A percentile compares a stretch with the other conserved stretches of the same genome.
phyloP scores from a whole-genome alignment of 2,888 invertebrate species.

The Dusona sp. region DNA sequence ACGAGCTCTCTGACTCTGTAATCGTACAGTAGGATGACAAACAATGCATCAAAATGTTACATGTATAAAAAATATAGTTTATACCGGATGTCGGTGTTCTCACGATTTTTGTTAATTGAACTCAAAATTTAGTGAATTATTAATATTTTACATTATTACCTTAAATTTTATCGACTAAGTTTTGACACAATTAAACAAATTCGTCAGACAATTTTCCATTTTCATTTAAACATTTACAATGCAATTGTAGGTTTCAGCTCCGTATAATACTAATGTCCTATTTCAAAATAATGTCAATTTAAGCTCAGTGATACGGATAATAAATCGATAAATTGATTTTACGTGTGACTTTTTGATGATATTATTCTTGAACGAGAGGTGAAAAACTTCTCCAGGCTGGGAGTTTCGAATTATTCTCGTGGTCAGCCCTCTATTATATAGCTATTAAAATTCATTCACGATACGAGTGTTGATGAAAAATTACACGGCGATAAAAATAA shows the following conservation, averaged over 20 bases:
- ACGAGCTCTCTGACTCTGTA: neutral
- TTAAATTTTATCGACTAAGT: neutral
- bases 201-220: neutral
- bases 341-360: neutral
- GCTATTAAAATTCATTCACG: constrained; percentile 2
- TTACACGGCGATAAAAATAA: neutral
- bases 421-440: neutral
- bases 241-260: neutral
- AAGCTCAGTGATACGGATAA: neutral
- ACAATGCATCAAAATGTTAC: neutral
- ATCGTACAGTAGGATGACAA: neutral
- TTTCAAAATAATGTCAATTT: neutral
- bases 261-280: neutral
- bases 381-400: neutral
- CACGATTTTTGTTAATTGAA: neutral
- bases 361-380: neutral
- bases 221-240: neutral
- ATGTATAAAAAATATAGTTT: neutral
- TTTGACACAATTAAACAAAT: neutral
- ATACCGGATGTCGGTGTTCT: neutral
- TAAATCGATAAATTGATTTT: neutral
- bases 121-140: neutral
- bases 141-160: neutral
- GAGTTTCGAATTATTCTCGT: neutral
- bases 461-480: constrained; percentile 5